Percentiles rank a stretch among this genome's conserved stretches.
phyloP scores from a whole-genome alignment of 2,888 invertebrate genomes.

The Cephus runcator region DNA sequence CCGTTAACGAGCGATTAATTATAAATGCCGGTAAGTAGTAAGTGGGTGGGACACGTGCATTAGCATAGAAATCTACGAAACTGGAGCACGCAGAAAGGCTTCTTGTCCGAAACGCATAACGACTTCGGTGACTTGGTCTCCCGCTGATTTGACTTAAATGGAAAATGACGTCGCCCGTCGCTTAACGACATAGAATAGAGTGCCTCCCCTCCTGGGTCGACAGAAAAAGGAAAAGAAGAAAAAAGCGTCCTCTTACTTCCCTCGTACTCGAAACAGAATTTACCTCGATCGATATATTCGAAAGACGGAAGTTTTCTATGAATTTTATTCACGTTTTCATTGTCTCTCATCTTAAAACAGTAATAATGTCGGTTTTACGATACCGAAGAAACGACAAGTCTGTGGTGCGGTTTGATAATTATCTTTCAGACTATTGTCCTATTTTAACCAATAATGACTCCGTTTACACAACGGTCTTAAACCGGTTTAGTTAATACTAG shows the following conservation, averaged over 20 bases:
- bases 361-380: neutral
- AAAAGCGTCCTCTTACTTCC: neutral
- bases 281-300: neutral
- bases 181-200: neutral
- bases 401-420: neutral
- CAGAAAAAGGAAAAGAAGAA: neutral
- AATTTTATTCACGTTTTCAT: neutral
- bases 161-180: neutral
- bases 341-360: neutral
- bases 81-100: constrained; percentile 20
- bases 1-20: constrained; percentile 13
- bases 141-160: neutral
- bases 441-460: neutral
- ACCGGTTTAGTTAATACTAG: too few relatives aligned
- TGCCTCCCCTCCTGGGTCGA: neutral
- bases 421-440: neutral
- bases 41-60: constrained; percentile 3
- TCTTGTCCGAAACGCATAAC: neutral
- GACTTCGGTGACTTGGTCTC: neutral
- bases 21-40: neutral
- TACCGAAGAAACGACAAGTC: neutral
- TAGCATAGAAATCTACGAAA: constrained; percentile 14
- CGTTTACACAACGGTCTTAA: too few relatives aligned
- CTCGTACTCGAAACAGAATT: neutral
- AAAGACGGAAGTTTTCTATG: neutral